Base-by-base conservation (phyloP, 2,888 invertebrate genomes). In the Zygogramma bicolorata region DNA sequence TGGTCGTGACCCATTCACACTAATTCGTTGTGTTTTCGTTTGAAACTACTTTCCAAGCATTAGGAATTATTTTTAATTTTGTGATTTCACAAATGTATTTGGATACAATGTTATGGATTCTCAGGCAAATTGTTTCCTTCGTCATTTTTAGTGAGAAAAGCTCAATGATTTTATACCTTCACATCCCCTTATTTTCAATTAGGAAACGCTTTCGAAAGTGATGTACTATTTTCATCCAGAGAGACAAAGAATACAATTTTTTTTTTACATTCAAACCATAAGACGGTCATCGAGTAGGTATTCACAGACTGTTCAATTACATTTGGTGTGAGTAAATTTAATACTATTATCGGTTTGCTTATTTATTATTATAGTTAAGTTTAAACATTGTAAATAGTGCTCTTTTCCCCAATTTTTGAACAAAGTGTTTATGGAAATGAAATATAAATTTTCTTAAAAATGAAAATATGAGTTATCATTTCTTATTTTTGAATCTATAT, bases 371-470 rank as follows among this genome's bases (percentile, higher is more conserved):
- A 73, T 68, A 70, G 49, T 59, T 67, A 58, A 70, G 70, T 73
- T 61, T 42, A 62, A 68, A 65, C 42, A 53, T 67, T 73, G 73
- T 73, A 73, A 58, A 73, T 73, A 73, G 73, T 22, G 62, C 68
- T 60, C 65, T 59, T 59, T 72, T 68, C 31, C 65, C 60, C 53
- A 34, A n/a, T 72, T 68, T 72, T 68, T 68, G 63, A 68, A 68
- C 40, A 72, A 60, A 65, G 63, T 71, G 63, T 62, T 68, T 61
- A 67, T 38, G 42, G 38, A 67, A 65, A 68, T 65, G 31, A 68
- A 72, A 68, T 72, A 65, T 67, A 59, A 67, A 57, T 67, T 72
- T 72, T 72, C 72, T 68, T 66, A 59, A 67, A 72, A 72, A 60
- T 72, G 53, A 65, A 49, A 68, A 58, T 40, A 25, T 40, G 53